phyloP scores from a whole-genome alignment of 1,140 invertebrate species.

The Atta texana region DNA sequence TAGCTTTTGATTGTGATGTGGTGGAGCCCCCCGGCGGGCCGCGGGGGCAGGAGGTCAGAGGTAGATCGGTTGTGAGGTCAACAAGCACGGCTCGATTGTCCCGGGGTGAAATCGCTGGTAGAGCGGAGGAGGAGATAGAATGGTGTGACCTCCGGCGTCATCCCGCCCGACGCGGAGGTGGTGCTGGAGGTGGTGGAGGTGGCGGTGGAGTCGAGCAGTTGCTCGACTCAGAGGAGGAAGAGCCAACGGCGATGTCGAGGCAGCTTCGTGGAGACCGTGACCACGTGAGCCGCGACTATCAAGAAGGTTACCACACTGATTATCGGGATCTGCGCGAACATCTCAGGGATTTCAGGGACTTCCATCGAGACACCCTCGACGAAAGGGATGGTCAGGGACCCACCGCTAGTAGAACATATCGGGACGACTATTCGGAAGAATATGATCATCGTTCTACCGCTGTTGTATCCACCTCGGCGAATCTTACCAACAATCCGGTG shows the following conservation, averaged over 20 bases:
- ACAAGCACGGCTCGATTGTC: constrained; percentile 80
- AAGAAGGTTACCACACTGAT: constrained; percentile 70
- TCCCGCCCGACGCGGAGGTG: constrained; percentile 81
- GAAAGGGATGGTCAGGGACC: constrained; percentile 70
- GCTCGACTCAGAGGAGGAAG: constrained; percentile 84
- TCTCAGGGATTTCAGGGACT: constrained; percentile 72
- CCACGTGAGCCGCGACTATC: constrained; percentile 73
- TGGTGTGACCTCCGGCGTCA: constrained; percentile 84
- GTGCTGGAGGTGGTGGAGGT: constrained; percentile 74
- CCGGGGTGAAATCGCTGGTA: constrained; percentile 78
- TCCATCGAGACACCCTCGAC: constrained; percentile 58
- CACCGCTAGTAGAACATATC: constrained; percentile 62
- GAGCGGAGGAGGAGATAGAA: constrained; percentile 83
- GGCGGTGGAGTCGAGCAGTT: constrained; percentile 82
- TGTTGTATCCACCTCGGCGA: constrained; percentile 75
- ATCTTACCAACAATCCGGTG: constrained; percentile 82
- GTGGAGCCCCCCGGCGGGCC: constrained; percentile 81
- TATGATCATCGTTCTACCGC: constrained; percentile 78
- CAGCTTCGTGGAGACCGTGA: constrained; percentile 80
- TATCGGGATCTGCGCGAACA: constrained; percentile 71
- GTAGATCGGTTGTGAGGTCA: constrained; percentile 80
- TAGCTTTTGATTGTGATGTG: constrained; percentile 82
- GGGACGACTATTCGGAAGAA: constrained; percentile 79
- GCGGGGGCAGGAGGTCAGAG: constrained; percentile 81
- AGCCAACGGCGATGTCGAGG: constrained; percentile 81